Evolutionary conservation across 2,888 invertebrate genomes (phyloP), one percentile per base, ranked within the genome.

Genomic region (Aphodius granarius): DNA sequence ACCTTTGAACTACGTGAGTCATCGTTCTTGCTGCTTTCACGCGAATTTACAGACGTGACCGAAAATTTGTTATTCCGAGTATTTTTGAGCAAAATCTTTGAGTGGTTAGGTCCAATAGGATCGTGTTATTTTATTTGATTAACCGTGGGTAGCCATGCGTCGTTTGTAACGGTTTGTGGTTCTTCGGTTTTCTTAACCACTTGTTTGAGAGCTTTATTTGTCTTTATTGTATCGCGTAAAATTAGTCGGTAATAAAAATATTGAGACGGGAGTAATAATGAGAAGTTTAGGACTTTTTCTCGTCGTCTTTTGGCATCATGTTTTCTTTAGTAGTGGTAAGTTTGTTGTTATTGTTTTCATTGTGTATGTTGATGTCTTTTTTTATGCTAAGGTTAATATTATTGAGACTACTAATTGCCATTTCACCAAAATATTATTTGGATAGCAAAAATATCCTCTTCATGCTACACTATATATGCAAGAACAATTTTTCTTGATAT

Each of bases 141-240:
- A 13, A 3, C 13, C 43, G 43, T 43, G 43, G 43, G 1, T 43
- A 13, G 43, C 3, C 13, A 43, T 43, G 43, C 9, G 43, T 43
- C 43, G 43, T 9, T 43, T 43, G 1, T 13, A 9, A 0, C 9
- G 6, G 43, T 43, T 43, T 43, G 2, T 43, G 13, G 6, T 43
- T 43, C 43, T 43, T 43, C 13, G 43, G 6, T 43, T 68, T 22
- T n/a, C 20, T 6, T 68, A 68, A 68, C 68, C 68, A 68, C 68
- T 68, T 68, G 68, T 68, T 68, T 68, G 68, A 68, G 68, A 20
- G 43, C 13, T 13, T 43, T 43, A 43, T 43, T 43, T 9, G 43
- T 1, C 1, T 6, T 13, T 43, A 9, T 43, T 43, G 43, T 43
- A 43, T 43, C 43, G 43, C 43, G 43, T 43, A 43, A 3, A 43